Percentiles rank a stretch among this genome's conserved stretches.
Conservation (phyloP, 1,140 invertebrate genomes). For the Ips nitidus region DNA sequence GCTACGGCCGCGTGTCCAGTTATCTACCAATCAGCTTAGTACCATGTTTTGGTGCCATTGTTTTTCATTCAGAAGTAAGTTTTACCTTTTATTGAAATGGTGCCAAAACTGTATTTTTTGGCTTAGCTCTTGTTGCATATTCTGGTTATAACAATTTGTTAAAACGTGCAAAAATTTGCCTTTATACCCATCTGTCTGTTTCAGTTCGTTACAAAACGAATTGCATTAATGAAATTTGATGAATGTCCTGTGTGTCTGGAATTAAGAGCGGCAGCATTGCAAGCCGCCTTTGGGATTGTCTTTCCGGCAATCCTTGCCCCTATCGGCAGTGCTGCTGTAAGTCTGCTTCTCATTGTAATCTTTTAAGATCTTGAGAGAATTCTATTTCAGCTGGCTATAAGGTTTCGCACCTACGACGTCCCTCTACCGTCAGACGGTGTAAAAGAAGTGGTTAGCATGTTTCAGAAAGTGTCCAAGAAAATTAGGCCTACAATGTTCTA, state of each 20-base stretch:
- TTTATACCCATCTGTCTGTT: conserved; percentile 17
- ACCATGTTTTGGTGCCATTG: conserved; percentile 50
- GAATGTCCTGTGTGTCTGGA: conserved; percentile 53
- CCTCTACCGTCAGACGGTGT: conserved; percentile 53
- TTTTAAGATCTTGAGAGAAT: background rate
- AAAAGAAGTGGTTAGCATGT: conserved; percentile 49
- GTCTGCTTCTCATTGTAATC: conserved; percentile 8
- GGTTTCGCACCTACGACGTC: conserved; percentile 54
- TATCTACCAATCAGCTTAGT: conserved; percentile 53
- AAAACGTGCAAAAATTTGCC: background rate
- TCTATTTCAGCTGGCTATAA: conserved; percentile 52
- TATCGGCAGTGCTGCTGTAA: conserved; percentile 51
- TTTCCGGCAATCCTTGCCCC: conserved; percentile 54
- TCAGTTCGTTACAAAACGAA: conserved; percentile 49
- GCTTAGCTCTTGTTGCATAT: background rate
- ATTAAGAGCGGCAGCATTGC: conserved; percentile 51
- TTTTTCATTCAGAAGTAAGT: conserved; percentile 51
- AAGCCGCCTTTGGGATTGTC: conserved; percentile 47
- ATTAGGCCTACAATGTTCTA: conserved; percentile 49
- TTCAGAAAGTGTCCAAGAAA: conserved; percentile 50
- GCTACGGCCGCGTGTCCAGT: conserved; percentile 50
- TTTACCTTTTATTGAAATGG: background rate
- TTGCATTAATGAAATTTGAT: conserved; percentile 47
- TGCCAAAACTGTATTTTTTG: background rate
- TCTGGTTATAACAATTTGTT: background rate